Conservation (phyloP, 2,888 invertebrate genomes). For the Linnaemya tessellans region DNA sequence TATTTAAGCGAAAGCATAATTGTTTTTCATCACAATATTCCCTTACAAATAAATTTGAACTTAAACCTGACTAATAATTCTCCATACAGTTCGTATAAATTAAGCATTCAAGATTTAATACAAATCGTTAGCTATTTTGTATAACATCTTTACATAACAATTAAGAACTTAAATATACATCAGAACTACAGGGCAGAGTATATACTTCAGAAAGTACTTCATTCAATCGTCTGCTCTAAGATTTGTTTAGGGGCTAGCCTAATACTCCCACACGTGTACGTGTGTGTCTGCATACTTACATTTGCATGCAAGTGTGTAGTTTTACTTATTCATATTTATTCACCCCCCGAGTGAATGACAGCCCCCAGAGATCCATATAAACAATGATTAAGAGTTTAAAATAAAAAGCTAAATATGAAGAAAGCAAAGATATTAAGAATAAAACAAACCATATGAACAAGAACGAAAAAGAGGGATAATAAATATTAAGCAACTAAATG, state of each 20-base stretch:
- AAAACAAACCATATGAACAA: not conserved
- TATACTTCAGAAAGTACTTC: not conserved
- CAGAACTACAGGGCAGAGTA: not conserved
- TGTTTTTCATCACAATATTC: too few relatives aligned
- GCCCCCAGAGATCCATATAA: not conserved
- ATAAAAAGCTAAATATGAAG: slow-evolving; percentile 3
- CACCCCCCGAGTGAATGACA: not conserved
- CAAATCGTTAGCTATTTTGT: too few relatives aligned
- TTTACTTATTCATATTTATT: not conserved
- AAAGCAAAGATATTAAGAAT: not conserved
- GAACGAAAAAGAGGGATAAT: not conserved
- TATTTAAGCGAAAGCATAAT: too few relatives aligned
- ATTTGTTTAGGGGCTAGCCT: not conserved
- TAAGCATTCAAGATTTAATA: too few relatives aligned
- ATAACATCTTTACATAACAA: too few relatives aligned
- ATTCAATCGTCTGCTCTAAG: not conserved
- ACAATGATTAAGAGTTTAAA: slow-evolving; percentile 34
- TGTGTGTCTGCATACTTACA: not conserved
- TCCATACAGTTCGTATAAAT: too few relatives aligned
- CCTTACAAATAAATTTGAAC: too few relatives aligned
- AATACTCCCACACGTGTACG: not conserved
- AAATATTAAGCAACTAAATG: not conserved
- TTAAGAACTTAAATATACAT: not conserved
- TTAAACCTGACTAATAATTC: too few relatives aligned
- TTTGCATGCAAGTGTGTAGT: not conserved